phyloP scores from a whole-genome alignment of 2,797 vertebrate species.

The Gobio occitaniae region DNA sequence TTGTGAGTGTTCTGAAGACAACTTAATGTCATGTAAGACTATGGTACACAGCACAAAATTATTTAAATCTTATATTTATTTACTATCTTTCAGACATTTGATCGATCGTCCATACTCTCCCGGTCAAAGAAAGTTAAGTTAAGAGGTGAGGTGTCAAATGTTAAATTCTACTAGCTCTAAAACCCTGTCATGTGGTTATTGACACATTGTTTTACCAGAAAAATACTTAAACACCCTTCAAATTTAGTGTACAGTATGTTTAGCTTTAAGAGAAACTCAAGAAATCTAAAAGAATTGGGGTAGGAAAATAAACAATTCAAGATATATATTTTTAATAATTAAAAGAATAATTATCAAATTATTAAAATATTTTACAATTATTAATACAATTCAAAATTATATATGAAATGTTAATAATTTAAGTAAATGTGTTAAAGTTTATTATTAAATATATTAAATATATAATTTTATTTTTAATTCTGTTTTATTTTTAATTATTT shows the following conservation, averaged over 20 bases:
- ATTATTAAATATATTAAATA: not conserved
- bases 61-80: constrained; percentile 28
- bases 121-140: constrained; percentile 94
- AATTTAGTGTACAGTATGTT: not conserved
- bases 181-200: not conserved
- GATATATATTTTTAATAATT: not conserved
- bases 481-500: not conserved
- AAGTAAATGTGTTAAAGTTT: not conserved
- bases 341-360: not conserved
- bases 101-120: constrained; percentile 93
- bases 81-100: constrained; percentile 87
- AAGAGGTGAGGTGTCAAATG: constrained; percentile 82
- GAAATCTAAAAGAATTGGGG: not conserved
- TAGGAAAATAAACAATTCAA: not conserved
- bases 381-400: not conserved
- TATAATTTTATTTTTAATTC: not conserved
- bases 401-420: not conserved
- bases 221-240: not conserved
- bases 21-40: not conserved
- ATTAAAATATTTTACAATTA: not conserved
- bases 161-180: not conserved
- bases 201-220: not conserved
- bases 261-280: not conserved
- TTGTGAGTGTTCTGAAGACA: constrained; percentile 70
- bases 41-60: not conserved